Evolutionary conservation across 2,797 vertebrate genomes (phyloP).

Genomic region (Telmatherina bonti): DNA sequence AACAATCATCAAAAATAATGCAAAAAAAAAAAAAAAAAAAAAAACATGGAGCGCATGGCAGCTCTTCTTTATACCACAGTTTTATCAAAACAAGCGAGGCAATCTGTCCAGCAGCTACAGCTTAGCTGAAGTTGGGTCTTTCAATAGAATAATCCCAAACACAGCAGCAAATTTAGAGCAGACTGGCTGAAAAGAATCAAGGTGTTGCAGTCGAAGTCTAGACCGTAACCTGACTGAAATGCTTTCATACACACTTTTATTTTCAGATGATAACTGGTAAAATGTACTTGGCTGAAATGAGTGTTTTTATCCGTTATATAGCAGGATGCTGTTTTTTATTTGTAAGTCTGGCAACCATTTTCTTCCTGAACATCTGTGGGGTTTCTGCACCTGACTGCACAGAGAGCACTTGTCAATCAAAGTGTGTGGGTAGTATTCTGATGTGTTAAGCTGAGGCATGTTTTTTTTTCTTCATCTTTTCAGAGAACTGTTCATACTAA

Average conservation of each 20-base stretch:
- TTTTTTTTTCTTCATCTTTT: slow-evolving; percentile 32
- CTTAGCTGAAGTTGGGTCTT: background rate
- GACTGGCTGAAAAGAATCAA: too few relatives aligned
- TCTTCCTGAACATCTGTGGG: slow-evolving; percentile 19
- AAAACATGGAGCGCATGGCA: too few relatives aligned
- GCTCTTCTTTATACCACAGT: too few relatives aligned
- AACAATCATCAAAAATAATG: too few relatives aligned
- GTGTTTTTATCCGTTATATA: slow-evolving; percentile 13
- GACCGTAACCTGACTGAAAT: background rate
- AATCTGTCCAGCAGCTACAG: background rate
- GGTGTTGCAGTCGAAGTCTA: too few relatives aligned
- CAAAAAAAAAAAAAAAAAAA: too few relatives aligned
- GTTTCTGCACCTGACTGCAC: slow-evolving; percentile 36
- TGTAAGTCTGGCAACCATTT: slow-evolving; percentile 37
- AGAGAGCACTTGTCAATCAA: slow-evolving; percentile 66
- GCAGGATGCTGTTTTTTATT: slow-evolving; percentile 19
- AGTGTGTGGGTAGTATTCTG: slow-evolving; percentile 57
- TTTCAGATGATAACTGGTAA: background rate
- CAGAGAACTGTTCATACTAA: slow-evolving; percentile 18
- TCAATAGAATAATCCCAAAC: background rate
- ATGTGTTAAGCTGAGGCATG: slow-evolving; percentile 30
- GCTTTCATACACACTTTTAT: background rate
- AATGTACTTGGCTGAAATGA: slow-evolving; percentile 2
- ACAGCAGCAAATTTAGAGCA: too few relatives aligned
- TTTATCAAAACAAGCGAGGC: too few relatives aligned